These are phyloP conservation scores for Phasia obesa DNA, from an alignment of 2,888 invertebrate genomes.

Conservation along the genomic window DNA sequence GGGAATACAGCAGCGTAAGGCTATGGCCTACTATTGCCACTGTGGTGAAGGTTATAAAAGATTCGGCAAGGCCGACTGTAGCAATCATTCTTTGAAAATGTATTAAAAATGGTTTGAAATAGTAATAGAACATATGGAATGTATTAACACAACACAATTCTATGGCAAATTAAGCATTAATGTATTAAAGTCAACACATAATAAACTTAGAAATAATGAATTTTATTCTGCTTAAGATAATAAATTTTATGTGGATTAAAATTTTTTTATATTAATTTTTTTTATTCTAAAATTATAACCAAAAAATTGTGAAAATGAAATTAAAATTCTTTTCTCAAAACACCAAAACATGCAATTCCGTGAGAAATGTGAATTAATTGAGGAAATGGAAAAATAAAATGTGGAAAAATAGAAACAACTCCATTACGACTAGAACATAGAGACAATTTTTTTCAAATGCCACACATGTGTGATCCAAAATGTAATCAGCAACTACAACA, in stretches of 20 bases:
- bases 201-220: not conserved
- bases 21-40: too few relatives aligned
- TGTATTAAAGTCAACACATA: conserved; percentile 6
- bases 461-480: too few relatives aligned
- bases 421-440: too few relatives aligned
- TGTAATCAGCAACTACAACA: too few relatives aligned
- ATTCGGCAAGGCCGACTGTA: too few relatives aligned
- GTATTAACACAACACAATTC: conserved; percentile 1
- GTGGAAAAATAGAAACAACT: too few relatives aligned
- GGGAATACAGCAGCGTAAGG: too few relatives aligned
- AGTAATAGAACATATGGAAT: conserved; percentile 2
- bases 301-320: not conserved
- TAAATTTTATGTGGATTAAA: conserved; percentile 28
- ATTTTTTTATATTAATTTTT: not conserved
- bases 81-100: too few relatives aligned
- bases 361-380: conserved; percentile 22
- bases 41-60: too few relatives aligned
- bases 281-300: not conserved
- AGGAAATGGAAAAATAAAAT: too few relatives aligned
- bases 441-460: too few relatives aligned
- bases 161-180: conserved; percentile 28
- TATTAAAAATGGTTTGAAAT: not conserved
- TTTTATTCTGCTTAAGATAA: conserved; percentile 1
- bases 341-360: conserved; percentile 10
- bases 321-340: conserved; percentile 1